Evolutionary conservation across 1,140 invertebrate species (phyloP).

Genomic region (Bilobella aurantiaca): DNA sequence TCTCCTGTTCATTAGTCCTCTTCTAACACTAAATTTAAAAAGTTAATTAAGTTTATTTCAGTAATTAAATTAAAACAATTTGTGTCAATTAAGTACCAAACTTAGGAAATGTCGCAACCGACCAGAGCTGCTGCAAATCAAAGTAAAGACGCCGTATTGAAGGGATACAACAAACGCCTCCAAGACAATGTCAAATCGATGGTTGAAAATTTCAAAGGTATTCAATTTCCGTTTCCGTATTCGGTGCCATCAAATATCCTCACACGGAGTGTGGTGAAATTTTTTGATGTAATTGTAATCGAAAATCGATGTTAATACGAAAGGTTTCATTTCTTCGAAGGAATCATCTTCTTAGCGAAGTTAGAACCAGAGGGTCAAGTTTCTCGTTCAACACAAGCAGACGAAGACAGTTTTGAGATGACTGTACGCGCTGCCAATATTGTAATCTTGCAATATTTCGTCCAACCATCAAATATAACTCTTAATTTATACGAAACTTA

Average conservation of each 20-base stretch:
- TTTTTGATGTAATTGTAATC: constrained; percentile 6
- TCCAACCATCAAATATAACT: too few relatives aligned
- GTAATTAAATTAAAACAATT: too few relatives aligned
- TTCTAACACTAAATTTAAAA: too few relatives aligned
- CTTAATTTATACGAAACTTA: background rate
- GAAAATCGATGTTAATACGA: too few relatives aligned
- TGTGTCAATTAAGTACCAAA: too few relatives aligned
- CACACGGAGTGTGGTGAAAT: background rate
- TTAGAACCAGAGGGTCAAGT: constrained; percentile 85
- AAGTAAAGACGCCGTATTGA: constrained; percentile 76
- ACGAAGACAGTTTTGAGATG: constrained; percentile 94
- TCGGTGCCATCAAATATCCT: background rate
- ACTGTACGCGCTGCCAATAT: constrained; percentile 90
- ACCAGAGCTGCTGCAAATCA: background rate
- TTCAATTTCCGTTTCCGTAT: constrained; percentile 13
- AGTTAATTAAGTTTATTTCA: too few relatives aligned
- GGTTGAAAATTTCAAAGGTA: constrained; percentile 91
- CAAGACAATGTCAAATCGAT: constrained; percentile 95
- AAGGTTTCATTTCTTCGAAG: too few relatives aligned
- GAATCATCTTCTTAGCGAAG: constrained; percentile 86
- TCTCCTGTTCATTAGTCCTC: too few relatives aligned
- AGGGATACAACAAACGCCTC: constrained; percentile 80
- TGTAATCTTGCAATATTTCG: constrained; percentile 46
- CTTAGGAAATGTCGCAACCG: background rate
- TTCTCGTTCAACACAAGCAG: constrained; percentile 75